These are phyloP conservation scores for Heteromurus nitidus DNA, from an alignment of 2,888 invertebrate species.

Conservation along the genomic window DNA sequence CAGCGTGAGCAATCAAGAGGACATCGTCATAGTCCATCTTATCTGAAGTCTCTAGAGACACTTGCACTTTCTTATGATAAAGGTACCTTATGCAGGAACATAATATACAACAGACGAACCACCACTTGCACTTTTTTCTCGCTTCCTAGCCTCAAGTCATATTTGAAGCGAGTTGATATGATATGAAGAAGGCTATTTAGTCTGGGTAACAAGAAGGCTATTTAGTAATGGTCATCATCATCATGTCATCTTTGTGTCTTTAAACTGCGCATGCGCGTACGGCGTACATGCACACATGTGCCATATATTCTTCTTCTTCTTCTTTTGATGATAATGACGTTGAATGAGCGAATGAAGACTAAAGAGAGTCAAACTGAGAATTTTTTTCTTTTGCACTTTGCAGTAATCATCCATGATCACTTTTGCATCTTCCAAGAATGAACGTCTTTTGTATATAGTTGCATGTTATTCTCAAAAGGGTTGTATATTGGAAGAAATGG, in stretches of 20 bases:
- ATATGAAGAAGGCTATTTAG: no score
- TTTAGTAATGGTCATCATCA: constrained; percentile 36
- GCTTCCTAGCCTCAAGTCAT: constrained; percentile 32
- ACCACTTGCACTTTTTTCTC: neutral
- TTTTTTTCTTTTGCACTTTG: no score
- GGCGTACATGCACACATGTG: constrained; percentile 1
- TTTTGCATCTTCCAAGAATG: neutral
- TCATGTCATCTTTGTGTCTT: neutral
- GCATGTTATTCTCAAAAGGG: neutral
- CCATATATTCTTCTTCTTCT: no score
- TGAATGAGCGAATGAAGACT: constrained; percentile 21
- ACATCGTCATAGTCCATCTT: neutral
- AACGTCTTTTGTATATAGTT: neutral
- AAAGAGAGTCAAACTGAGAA: no score
- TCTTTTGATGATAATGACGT: constrained; percentile 9
- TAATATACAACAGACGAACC: no score
- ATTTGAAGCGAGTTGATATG: no score
- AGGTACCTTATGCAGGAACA: no score
- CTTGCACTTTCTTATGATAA: neutral
- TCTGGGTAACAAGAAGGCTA: constrained; percentile 17
- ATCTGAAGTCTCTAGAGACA: constrained; percentile 11
- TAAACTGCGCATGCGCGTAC: no score
- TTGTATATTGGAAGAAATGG: neutral
- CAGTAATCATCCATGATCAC: constrained; percentile 30
- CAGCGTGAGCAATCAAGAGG: constrained; percentile 2